Base-by-base conservation (phyloP, 1,140 invertebrate genomes). In the Eueides isabella region DNA sequence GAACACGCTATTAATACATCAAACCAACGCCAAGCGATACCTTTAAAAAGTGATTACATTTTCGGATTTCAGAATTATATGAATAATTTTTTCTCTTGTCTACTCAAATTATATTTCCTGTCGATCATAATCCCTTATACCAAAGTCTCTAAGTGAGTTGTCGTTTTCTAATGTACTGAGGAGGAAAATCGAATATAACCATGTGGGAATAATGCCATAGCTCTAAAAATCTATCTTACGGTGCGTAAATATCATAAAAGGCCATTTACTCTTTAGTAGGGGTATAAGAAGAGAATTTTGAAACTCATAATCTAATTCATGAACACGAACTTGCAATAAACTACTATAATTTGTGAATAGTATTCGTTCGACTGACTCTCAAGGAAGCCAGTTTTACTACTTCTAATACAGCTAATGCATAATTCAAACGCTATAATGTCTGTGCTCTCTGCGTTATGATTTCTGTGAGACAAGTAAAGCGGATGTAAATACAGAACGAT, bases 391-490 rank as follows among this genome's bases (percentile, higher is more conserved):
- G 78, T 81, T 90, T 88, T 86, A 87, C 81, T 84, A 81, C 86
- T 84, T 71, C 80, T 78, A 79, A 72, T 79, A 71, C 75, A 70
- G 74, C 82, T 85, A 80, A 85, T 91, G 88, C 86, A 91, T 91
- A 81, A 91, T 91, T 91, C 87, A 91, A 72, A 73, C 78, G 80
- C 81, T 73, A 89, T 91, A 91, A 91, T 87, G 87, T 83, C 80
- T 80, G 83, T 85, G 84, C 75, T 83, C 80, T 76, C 80, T 77
- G 16, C 16, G 6, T 41, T 41, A 41, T 41, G 38, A 16, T 41
- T 41, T 41, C 38, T 44, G n/a, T n/a, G 41, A 6, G 16, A 55
- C 48, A 55, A 55, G 19, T 55, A 26, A 55, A 23, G 48, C 19
- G 19, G 23, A 55, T 55, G n/a, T 26, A 26, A 19, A n/a, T 55